phyloP scores from a whole-genome alignment of 1,140 invertebrate species.

The Panagrolaimus sp. region DNA sequence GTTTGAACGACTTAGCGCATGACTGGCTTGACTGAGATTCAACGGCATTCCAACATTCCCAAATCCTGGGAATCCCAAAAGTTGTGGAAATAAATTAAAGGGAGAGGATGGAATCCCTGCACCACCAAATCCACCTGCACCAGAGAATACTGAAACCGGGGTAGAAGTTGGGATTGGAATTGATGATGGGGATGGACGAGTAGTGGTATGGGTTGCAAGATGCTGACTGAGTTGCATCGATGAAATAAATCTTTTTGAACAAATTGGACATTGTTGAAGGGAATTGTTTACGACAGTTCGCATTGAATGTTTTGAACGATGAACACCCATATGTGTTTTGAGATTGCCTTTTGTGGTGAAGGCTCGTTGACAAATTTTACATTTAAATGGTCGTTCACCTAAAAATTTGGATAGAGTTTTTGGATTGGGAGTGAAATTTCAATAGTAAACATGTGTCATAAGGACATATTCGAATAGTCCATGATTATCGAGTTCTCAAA shows the following conservation, averaged over 20 bases:
- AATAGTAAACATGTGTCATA: no score
- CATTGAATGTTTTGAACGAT: slow-evolving; percentile 73
- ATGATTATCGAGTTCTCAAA: no score
- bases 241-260: slow-evolving; percentile 94
- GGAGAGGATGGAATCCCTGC: background rate
- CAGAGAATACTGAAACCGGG: no score
- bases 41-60: slow-evolving; percentile 7
- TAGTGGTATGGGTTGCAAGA: slow-evolving; percentile 38
- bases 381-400: slow-evolving; percentile 98
- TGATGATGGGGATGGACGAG: background rate
- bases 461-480: no score
- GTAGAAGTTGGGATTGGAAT: no score
- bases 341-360: slow-evolving; percentile 98
- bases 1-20: no score
- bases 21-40: background rate
- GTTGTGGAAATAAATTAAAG: background rate
- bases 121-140: background rate
- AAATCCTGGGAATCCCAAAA: background rate
- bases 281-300: slow-evolving; percentile 16
- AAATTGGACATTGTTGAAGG: slow-evolving; percentile 80
- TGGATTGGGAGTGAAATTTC: no score
- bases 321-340: slow-evolving; percentile 98
- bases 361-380: slow-evolving; percentile 87
- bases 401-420: no score
- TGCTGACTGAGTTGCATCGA: slow-evolving; percentile 60